Evolutionary conservation across 1,140 invertebrate genomes (phyloP), one percentile per base, ranked within the genome.

Genomic region (Patella vulgata): DNA sequence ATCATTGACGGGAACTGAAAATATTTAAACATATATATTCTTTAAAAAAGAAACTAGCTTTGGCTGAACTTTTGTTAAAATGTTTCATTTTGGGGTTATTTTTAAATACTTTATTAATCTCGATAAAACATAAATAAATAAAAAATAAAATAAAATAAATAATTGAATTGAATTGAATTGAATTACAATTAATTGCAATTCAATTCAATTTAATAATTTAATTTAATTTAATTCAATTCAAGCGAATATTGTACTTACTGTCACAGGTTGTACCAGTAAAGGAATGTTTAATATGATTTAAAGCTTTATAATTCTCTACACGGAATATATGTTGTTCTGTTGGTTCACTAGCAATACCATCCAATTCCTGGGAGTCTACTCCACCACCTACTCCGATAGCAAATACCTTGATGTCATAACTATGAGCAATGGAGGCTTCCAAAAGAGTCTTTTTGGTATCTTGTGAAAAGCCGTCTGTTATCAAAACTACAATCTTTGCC

Each of bases 391-490:
- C 73, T 4, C 71, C 70, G 6, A 77, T 68, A 31, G 66, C 63
- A 39, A 77, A 70, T 3, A 77, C 43, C 19, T 73, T 59, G 42
- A 77, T 70, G 14, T 62, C 66, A 6, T 60, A 55, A 11, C 48
- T 36, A 28, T 63, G 54, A 3, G 71, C 61, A 1, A 68, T 28
- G 1, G 66, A 60, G 0, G 73, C 70, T 51, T 77, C 63, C 27
- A 46, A 23, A 2, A 44, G 17, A 0, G 73, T 75, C 30, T 56
- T 33, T 33, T 52, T 64, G 2, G 44, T 12, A 28, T 70, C 58
- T 28, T 70, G 55, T 12, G 66, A 74, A 25, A 53, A 60, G 12
- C 77, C 77, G 27, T 79, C 77, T 0, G 75, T 78, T 23, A 79
- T 73, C 2, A 79, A 47, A 14, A 79, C 54, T 2, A 70, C 36